Base-by-base conservation (phyloP, 2,888 invertebrate species). In the Plagodis pulveraria region DNA sequence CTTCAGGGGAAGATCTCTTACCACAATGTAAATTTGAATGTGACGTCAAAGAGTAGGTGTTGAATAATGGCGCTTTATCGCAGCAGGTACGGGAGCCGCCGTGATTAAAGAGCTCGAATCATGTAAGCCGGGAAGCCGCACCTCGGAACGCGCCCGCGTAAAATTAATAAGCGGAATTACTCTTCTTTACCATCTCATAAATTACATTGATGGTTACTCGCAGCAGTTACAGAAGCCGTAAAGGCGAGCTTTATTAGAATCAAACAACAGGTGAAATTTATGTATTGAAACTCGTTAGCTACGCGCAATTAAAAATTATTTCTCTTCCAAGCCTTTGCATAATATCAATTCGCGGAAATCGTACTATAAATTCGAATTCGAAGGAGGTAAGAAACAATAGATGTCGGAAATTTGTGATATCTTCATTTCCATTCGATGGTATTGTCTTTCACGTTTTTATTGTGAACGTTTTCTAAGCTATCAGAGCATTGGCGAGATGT, bases 151-250 rank as follows among this genome's bases (percentile, higher is more conserved):
- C 78, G 78, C 77, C 80, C 80, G 77, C 76, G 76, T 73, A 78
- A 89, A 89, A 90, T 91, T 90, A 90, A 89, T 89, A 89, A 89
- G 83, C 81, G 76, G 77, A 87, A 89, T 89, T 82, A 87, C 84
- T 89, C 84, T 85, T 85, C 84, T 83, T 86, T 83, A 85, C 83
- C 83, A 81, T 69, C 80, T 74, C 84, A 84, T 90, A 90, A 90
- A 90, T 89, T 83, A 87, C 80, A 83, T 86, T 87, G 87, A 90
- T 86, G 85, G 84, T 78, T 77, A 80, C 84, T 84, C 77, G 76
- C 78, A 84, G 76, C 84, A 82, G 81, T 85, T 77, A 85, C 74
- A 82, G 75, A 77, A 80, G 77, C 84, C 80, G 78, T 89, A 85
- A 91, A 85, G 73, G 68, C 74, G 64, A 72, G 76, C 81, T 86